Percentiles rank a stretch among this genome's conserved stretches.
phyloP scores from a whole-genome alignment of 2,888 invertebrate species.

The Trachelus tabidus region DNA sequence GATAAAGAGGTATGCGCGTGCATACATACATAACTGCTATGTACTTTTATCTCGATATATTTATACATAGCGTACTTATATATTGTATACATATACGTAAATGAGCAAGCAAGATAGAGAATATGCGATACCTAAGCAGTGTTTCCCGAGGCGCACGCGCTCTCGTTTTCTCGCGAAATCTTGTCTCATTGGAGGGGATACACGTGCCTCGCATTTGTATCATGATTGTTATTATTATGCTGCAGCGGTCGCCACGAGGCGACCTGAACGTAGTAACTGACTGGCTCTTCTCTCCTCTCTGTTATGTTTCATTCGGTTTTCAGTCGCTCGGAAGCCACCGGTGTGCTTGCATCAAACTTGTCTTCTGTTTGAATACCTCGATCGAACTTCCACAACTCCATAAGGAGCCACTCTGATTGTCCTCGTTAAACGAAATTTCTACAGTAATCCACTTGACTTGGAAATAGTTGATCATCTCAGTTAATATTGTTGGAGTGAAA shows the following conservation, averaged over 20 bases:
- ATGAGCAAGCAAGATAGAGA: neutral
- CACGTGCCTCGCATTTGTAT: slow-evolving; percentile 47
- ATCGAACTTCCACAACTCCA: neutral
- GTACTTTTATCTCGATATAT: neutral
- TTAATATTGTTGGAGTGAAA: neutral
- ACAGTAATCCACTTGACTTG: neutral
- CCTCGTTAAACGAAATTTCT: neutral
- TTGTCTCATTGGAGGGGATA: slow-evolving; percentile 36
- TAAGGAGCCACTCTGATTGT: neutral
- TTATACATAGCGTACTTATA: neutral
- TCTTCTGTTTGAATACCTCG: neutral
- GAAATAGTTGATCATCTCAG: neutral
- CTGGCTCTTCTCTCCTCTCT: neutral
- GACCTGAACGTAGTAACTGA: neutral
- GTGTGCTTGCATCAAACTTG: slow-evolving; percentile 9
- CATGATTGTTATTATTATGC: slow-evolving; percentile 37
- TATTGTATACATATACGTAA: neutral
- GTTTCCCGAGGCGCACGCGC: slow-evolving; percentile 22
- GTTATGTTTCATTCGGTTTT: slow-evolving; percentile 3
- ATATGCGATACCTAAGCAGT: neutral
- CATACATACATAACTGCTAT: neutral
- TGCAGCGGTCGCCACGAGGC: neutral
- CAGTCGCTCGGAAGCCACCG: slow-evolving; percentile 34
- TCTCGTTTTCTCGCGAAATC: slow-evolving; percentile 35
- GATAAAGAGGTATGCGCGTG: neutral